Evolutionary conservation across 2,888 invertebrate species (phyloP).

Genomic region (Drosophila anomalipes): DNA sequence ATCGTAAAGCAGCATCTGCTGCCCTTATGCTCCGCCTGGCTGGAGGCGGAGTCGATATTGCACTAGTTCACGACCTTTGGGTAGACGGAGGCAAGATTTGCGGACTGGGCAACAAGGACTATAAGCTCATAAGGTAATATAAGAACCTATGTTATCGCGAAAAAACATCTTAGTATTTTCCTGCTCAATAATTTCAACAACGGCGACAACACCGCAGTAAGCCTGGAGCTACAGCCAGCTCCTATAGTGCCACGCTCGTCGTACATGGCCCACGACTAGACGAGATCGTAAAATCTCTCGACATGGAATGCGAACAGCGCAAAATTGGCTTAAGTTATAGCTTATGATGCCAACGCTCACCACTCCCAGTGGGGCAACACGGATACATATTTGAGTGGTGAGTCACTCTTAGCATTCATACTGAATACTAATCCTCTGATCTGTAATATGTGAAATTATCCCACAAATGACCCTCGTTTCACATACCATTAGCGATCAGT

Average conservation of each 20-base stretch:
- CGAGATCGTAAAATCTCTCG: not conserved
- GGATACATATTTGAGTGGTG: no score
- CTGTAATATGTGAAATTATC: not conserved
- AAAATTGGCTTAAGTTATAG: no score
- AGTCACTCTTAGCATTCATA: no score
- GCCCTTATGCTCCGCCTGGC: not conserved
- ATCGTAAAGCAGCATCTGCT: not conserved
- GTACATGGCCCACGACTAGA: not conserved
- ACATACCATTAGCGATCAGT: not conserved
- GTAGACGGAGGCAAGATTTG: no score
- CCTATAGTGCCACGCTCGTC: not conserved
- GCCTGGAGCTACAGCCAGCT: not conserved
- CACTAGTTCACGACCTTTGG: not conserved
- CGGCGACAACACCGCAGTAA: not conserved
- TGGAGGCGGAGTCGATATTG: not conserved
- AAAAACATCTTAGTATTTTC: not conserved
- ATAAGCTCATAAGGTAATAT: no score
- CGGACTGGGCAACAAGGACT: no score
- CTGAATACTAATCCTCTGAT: not conserved
- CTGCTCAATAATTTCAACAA: no score
- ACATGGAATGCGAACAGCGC: no score
- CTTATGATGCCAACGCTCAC: no score
- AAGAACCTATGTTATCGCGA: not conserved
- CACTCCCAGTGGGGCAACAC: no score
- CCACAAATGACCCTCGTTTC: not conserved